A percentile compares a stretch with the other conserved stretches of the same genome.
Conservation (phyloP, 2,113 vertebrate species). For the Haplochromis vanheusdeni region DNA sequence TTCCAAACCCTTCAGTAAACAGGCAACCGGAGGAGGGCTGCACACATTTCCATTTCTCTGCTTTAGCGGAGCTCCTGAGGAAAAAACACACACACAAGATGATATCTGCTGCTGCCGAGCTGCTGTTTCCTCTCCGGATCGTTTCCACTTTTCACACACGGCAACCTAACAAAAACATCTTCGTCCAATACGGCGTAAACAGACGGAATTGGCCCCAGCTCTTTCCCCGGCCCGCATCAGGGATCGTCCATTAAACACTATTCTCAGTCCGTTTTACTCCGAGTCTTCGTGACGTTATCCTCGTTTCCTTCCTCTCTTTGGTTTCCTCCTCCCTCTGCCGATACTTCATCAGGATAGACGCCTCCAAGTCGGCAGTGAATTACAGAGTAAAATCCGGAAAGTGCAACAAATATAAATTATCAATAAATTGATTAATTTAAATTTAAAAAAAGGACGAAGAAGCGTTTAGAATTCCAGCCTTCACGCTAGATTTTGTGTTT, state of each 20-base stretch:
- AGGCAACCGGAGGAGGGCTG: constrained; percentile 46
- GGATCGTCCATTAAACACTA: constrained; percentile 37
- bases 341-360: constrained; percentile 39
- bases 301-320: constrained; percentile 63
- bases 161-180: constrained; percentile 20
- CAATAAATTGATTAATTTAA: neutral
- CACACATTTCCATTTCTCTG: constrained; percentile 57
- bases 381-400: constrained; percentile 9
- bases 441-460: neutral
- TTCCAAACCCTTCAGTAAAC: constrained; percentile 43
- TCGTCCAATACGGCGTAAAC: neutral
- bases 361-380: constrained; percentile 17
- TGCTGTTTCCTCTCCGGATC: constrained; percentile 23
- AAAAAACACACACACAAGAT: constrained; percentile 3
- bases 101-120: constrained; percentile 28
- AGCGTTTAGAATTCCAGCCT: neutral
- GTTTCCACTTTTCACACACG: constrained; percentile 10
- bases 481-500: neutral
- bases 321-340: constrained; percentile 58
- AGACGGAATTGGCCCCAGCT: neutral
- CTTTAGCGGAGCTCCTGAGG: constrained; percentile 29
- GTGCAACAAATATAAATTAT: neutral
- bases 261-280: constrained; percentile 41
- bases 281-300: constrained; percentile 63
- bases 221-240: constrained; percentile 25